Percentiles rank a stretch among this genome's conserved stretches.
Conservation (phyloP, 92 coral and sea anemone species). For the Pocillopora meandrina region DNA sequence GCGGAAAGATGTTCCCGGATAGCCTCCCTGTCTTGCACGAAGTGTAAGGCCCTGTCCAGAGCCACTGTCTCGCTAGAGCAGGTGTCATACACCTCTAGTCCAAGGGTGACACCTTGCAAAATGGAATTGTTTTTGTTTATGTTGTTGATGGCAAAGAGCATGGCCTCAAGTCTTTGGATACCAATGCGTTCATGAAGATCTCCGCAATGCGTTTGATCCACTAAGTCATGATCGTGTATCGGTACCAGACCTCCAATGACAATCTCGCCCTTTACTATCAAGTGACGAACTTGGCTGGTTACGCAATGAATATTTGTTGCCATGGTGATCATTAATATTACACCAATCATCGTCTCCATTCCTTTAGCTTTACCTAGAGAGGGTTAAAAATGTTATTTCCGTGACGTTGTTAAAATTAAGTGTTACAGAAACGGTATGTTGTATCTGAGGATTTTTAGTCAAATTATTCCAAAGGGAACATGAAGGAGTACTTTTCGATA, state of each 20-base stretch:
- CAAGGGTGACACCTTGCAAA: constrained; percentile 75
- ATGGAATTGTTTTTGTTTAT: constrained; percentile 70
- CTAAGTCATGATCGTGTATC: constrained; percentile 70
- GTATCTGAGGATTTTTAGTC: too few species aligned
- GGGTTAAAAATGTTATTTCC: neutral
- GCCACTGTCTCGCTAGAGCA: constrained; percentile 84
- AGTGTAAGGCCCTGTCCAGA: constrained; percentile 79
- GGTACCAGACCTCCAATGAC: constrained; percentile 90
- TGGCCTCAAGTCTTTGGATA: constrained; percentile 90
- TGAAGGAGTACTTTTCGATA: too few species aligned
- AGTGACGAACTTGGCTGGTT: constrained; percentile 22
- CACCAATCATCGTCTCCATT: neutral
- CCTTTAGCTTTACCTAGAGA: neutral
- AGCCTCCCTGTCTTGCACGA: constrained; percentile 64
- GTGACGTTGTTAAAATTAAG: too few species aligned
- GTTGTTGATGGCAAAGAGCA: constrained; percentile 83
- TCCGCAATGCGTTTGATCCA: constrained; percentile 10
- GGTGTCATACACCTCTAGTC: constrained; percentile 84
- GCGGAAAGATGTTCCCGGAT: constrained; percentile 9
- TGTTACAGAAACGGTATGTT: too few species aligned
- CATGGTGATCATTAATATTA: constrained; percentile 3
- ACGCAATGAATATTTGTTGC: constrained; percentile 16
- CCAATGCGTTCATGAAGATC: constrained; percentile 81
- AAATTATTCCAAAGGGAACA: too few species aligned
- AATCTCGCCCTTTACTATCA: constrained; percentile 60